Percentiles rank a stretch among this genome's conserved stretches.
phyloP scores from a whole-genome alignment of 2,797 vertebrate species.

The Chiloscyllium punctatum region DNA sequence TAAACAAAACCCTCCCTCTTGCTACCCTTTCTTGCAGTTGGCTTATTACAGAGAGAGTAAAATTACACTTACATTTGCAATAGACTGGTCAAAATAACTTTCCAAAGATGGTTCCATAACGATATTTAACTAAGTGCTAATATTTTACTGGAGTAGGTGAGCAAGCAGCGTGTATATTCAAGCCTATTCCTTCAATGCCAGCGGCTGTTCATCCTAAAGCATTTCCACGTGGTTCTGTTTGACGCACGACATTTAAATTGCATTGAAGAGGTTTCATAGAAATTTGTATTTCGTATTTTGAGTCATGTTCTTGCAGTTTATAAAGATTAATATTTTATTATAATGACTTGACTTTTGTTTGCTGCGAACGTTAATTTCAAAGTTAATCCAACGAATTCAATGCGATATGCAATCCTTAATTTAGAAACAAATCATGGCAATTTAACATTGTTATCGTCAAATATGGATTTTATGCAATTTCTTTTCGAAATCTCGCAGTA shows the following conservation, averaged over 20 bases:
- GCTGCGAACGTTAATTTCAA: background rate
- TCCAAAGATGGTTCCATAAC: slow-evolving; percentile 53
- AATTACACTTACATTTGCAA: slow-evolving; percentile 59
- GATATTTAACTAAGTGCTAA: too few relatives aligned
- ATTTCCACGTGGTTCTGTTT: background rate
- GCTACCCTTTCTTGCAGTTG: background rate
- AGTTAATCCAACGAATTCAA: background rate
- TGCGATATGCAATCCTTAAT: background rate
- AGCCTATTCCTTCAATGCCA: background rate
- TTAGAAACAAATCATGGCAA: background rate
- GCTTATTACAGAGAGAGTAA: too few relatives aligned
- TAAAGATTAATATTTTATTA: background rate
- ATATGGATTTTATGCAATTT: background rate
- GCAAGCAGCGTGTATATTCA: background rate
- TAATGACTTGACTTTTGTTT: background rate
- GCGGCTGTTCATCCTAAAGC: background rate
- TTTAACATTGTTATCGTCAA: background rate
- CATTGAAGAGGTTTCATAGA: background rate
- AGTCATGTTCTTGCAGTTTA: background rate
- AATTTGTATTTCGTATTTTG: background rate
- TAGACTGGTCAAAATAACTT: slow-evolving; percentile 69
- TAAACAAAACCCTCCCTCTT: background rate
- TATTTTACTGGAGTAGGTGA: background rate
- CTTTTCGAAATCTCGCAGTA: background rate
- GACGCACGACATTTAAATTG: background rate